Conservation (phyloP, 2,888 invertebrate species). For the Teleiodes luculella region DNA sequence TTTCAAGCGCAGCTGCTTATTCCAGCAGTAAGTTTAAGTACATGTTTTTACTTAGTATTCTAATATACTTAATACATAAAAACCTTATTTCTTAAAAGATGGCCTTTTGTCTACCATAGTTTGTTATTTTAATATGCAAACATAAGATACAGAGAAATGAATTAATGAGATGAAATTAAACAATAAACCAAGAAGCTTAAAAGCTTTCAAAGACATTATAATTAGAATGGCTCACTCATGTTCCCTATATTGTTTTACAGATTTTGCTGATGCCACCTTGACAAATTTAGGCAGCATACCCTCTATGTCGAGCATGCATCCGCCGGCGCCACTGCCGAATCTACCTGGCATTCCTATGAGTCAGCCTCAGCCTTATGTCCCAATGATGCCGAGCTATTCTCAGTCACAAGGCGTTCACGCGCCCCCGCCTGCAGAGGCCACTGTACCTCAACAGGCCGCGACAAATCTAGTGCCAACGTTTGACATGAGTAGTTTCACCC, state of each 20-base stretch:
- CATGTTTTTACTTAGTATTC: neutral
- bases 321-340: constrained; percentile 73
- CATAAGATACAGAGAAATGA: too few relatives aligned
- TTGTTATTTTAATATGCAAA: too few relatives aligned
- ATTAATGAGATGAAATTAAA: too few relatives aligned
- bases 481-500: constrained; percentile 63
- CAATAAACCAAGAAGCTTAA: too few relatives aligned
- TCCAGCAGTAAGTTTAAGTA: constrained; percentile 65
- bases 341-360: constrained; percentile 75
- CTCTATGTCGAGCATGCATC: constrained; percentile 70
- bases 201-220: neutral
- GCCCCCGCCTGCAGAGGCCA: constrained; percentile 21
- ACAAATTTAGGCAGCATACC: constrained; percentile 73
- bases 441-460: constrained; percentile 26
- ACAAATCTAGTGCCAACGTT: constrained; percentile 63
- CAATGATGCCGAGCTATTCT: constrained; percentile 69
- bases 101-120: too few relatives aligned
- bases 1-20: constrained; percentile 68
- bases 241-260: constrained; percentile 41
- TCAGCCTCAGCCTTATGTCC: constrained; percentile 75
- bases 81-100: too few relatives aligned
- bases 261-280: constrained; percentile 68
- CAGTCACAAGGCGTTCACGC: constrained; percentile 44
- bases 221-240: neutral
- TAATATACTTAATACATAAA: too few relatives aligned